phyloP scores from a whole-genome alignment of 2,797 vertebrate species.

The Todus mexicanus region DNA sequence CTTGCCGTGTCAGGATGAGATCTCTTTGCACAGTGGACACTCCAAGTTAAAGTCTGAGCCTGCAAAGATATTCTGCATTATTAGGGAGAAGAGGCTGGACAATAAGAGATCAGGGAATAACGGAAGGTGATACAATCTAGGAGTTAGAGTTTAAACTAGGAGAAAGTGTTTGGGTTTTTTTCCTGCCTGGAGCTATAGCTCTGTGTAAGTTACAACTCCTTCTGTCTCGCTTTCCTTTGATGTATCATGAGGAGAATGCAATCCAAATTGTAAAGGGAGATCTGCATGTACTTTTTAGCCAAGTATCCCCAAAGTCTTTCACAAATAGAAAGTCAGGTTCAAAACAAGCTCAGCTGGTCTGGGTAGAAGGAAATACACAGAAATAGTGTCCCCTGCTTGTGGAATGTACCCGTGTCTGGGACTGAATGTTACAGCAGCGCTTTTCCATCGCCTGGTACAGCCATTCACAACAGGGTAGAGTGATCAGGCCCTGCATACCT shows the following conservation, averaged over 20 bases:
- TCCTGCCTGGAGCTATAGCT: not conserved
- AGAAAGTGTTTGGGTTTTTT: not conserved
- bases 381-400: not conserved
- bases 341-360: not conserved
- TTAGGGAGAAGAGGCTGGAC: not conserved
- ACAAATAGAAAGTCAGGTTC: conserved; percentile 8
- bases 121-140: not conserved
- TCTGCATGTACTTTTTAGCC: not conserved
- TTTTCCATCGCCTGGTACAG: not conserved
- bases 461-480: not conserved
- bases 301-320: not conserved
- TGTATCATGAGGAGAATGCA: not conserved
- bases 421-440: conserved; percentile 27
- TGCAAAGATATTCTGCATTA: not conserved
- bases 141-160: not conserved
- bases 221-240: not conserved
- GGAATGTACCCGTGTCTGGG: conserved; percentile 27
- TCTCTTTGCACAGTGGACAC: not conserved
- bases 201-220: not conserved
- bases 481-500: not conserved
- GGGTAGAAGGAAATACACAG: not conserved
- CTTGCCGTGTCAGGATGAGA: not conserved
- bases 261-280: not conserved
- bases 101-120: not conserved
- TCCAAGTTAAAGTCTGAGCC: not conserved